Evolutionary conservation across 2,113 vertebrate species (phyloP).

Genomic region (Okapia johnstoni): DNA sequence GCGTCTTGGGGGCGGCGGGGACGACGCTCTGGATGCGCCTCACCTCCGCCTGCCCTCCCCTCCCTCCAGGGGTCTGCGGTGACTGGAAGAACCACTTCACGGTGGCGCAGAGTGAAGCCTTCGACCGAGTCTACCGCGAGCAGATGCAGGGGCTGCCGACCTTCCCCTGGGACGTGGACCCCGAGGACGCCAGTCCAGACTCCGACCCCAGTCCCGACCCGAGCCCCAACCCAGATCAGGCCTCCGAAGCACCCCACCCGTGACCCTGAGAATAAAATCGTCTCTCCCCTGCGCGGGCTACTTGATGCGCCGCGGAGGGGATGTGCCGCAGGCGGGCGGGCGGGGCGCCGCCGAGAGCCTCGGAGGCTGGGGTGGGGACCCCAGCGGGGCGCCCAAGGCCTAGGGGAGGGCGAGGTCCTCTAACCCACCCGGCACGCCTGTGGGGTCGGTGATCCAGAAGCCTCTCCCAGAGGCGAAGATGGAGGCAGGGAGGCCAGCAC

Average conservation of each 20-base stretch:
- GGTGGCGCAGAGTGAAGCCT: conserved; percentile 69
- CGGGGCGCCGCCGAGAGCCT: not conserved
- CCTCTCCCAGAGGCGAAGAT: not conserved
- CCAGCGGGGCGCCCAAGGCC: accelerated
- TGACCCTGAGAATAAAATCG: conserved; percentile 47
- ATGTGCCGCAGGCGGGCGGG: not conserved
- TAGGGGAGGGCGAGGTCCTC: not conserved
- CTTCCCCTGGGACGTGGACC: conserved; percentile 75
- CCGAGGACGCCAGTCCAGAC: not conserved
- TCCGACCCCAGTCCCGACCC: not conserved
- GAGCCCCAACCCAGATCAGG: not conserved
- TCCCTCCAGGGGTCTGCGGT: conserved; percentile 67
- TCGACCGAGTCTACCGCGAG: conserved; percentile 69
- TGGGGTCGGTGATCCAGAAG: not conserved
- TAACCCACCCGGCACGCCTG: accelerated
- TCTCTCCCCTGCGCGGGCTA: not conserved
- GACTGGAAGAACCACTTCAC: conserved; percentile 81
- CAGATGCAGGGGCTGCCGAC: conserved; percentile 60
- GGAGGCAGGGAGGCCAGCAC: not conserved
- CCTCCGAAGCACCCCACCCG: not conserved
- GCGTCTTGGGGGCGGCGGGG: no score
- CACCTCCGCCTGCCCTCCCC: accelerated
- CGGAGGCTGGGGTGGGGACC: not conserved
- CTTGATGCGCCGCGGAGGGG: not conserved
- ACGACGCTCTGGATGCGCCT: accelerated